Base-by-base conservation (phyloP, 1,140 invertebrate species). In the Drosophila sechellia region DNA sequence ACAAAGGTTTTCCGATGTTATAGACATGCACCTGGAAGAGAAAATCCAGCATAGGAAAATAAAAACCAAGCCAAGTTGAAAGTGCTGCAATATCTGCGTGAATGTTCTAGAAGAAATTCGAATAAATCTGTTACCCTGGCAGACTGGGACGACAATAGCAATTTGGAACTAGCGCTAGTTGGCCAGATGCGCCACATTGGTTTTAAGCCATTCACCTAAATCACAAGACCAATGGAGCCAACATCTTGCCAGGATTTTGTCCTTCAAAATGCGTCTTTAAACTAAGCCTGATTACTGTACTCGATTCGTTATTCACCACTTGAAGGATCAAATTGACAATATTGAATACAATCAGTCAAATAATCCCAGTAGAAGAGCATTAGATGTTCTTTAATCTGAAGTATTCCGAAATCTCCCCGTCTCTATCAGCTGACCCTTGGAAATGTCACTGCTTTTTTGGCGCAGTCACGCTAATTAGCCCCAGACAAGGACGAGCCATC, bases 401-500 rank as follows among this genome's bases (percentile, higher is more conserved):
- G 15, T 22, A 50, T 50, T 37, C n/a, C 27, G 2, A 31, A 27
- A 10, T 8, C 6, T 35, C 50, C 50, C 50, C 25, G 34, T 71
- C n/a, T 71, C n/a, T 27, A 25, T 31, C 31, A 10, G 5, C 10
- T 55, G 49, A 42, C 53, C 37, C 66, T 57, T 56, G 37, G 58
- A 56, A 61, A 81, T 84, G 79, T 39, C 46, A 65, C 50, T 13
- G n/a, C 35, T 72, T 85, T 68, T 72, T 63, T 59, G 55, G 77
- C 64, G 59, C 79, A 79, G 81, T 87, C 68, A 79, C 83, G 77
- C 83, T 89, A 83, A 87, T 87, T 87, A 87, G 84, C 71, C 66
- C 56, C 70, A 63, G 72, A 86, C 83, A 73, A 87, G 69, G 77
- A 74, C 78, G 65, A 74, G 72, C 48, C 61, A 57, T 71, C 65